A percentile compares a stretch with the other conserved stretches of the same genome.
Conservation (phyloP, 2,888 invertebrate species). For the Scaptomyza caliginosa region DNA sequence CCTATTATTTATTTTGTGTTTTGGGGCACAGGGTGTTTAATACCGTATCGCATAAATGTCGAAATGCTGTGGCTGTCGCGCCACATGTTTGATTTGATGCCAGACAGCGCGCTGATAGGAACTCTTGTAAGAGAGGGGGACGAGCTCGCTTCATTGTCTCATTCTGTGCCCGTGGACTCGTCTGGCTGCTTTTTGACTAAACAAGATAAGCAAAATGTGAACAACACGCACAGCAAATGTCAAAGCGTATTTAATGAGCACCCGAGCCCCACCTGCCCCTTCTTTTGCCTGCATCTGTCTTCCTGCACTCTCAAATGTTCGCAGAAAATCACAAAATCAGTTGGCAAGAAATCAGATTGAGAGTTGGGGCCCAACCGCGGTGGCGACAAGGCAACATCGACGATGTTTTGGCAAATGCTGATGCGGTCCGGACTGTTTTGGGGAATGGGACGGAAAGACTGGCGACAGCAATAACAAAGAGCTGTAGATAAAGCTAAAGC, state of each 20-base stretch:
- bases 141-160: conserved; percentile 54
- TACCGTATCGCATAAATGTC: conserved; percentile 62
- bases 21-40: conserved; percentile 52
- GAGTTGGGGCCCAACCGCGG: conserved; percentile 44
- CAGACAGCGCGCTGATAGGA: conserved; percentile 26
- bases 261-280: not conserved
- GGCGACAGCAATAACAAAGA: conserved; percentile 3
- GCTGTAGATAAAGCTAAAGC: conserved; percentile 41
- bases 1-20: not conserved
- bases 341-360: conserved; percentile 71
- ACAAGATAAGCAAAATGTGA: conserved; percentile 67
- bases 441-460: not conserved
- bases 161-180: conserved; percentile 30
- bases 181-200: conserved; percentile 57
- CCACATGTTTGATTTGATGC: conserved; percentile 63
- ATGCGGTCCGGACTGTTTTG: conserved; percentile 1
- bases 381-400: conserved; percentile 62
- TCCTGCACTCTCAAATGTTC: conserved; percentile 15
- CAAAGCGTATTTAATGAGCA: conserved; percentile 76
- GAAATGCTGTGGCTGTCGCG: conserved; percentile 57
- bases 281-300: not conserved
- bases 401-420: conserved; percentile 42
- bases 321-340: conserved; percentile 74
- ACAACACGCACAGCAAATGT: conserved; percentile 64
- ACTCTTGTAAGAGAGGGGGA: not conserved